Conservation (phyloP, 2,888 invertebrate species). For the Microctonus brassicae region DNA sequence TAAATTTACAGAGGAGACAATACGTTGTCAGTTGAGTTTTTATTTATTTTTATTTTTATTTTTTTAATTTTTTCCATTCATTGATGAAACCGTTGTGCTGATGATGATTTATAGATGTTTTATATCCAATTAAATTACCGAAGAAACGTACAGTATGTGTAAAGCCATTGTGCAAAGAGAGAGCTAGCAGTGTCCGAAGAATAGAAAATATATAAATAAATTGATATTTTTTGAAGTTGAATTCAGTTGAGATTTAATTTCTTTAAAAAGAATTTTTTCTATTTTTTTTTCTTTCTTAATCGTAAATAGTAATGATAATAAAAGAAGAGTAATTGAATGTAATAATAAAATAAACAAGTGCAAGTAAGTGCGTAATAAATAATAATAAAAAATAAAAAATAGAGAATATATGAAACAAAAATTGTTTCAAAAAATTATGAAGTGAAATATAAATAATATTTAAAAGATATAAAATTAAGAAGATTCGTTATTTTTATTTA, state of each 20-base stretch:
- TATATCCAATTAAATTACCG: slow-evolving; percentile 33
- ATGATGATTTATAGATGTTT: neutral
- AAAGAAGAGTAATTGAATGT: slow-evolving; percentile 37
- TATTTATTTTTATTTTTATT: slow-evolving; percentile 12
- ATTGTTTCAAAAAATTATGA: slow-evolving; percentile 16
- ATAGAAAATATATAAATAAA: slow-evolving; percentile 27
- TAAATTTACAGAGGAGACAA: slow-evolving; percentile 18
- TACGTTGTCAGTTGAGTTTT: slow-evolving; percentile 16
- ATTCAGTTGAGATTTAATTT: neutral
- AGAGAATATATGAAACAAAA: slow-evolving; percentile 7
- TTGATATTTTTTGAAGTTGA: slow-evolving; percentile 9
- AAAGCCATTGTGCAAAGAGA: slow-evolving; percentile 50
- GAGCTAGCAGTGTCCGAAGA: slow-evolving; percentile 43
- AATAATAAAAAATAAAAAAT: slow-evolving; percentile 35
- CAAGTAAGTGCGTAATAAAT: slow-evolving; percentile 42
- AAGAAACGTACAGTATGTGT: slow-evolving; percentile 40
- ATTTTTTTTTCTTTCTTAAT: slow-evolving; percentile 1
- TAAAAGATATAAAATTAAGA: slow-evolving; percentile 1
- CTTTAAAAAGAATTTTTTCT: neutral
- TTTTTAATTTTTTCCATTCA: neutral
- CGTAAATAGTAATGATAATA: slow-evolving; percentile 6
- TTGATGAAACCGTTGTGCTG: neutral
- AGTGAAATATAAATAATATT: slow-evolving; percentile 28
- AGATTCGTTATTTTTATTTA: slow-evolving; percentile 34
- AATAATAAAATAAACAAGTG: slow-evolving; percentile 27